Base-by-base conservation (phyloP, 2,888 invertebrate genomes). In the Parascotia fuliginaria region DNA sequence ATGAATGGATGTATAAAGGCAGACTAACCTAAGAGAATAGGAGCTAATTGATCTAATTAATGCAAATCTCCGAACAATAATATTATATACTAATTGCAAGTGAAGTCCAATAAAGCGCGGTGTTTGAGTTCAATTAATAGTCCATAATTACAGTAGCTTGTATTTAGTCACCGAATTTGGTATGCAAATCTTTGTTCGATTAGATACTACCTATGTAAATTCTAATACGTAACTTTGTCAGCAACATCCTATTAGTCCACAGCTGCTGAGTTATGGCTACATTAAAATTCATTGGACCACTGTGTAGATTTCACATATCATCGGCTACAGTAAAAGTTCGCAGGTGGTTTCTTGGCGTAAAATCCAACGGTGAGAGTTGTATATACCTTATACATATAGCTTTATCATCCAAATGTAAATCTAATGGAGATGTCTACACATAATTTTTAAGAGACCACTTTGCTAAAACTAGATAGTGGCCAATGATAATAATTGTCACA, bases 91-190 rank as follows among this genome's bases (percentile, higher is more conserved):
- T 36, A 36, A 36, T 36, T 36, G 3, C 16, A 19, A 11, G 9
- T 14, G 33, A 11, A 16, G n/a, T 19, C 6, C 36, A 36, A 9
- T 36, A 16, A 15, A 16, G 9, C 33, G 32, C 7, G 6, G 9
- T 36, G 19, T 36, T 36, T 36, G 36, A 12, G 6, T 36, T 6
- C 36, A 19, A 36, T 36, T 22, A 36, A 19, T 36, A 36, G 22
- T 36, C 22, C 12, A 36, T 36, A 22, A 36, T 36, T 36, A 36
- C 11, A 36, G 16, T 7, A 11, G 19, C 36, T 11, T 36, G 19
- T 36, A 12, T 36, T 33, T 36, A 36, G 36, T n/a, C 33, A 36
- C 2, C 16, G 7, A 36, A 36, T 36, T 22, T 36, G 34, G 11
- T 36, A 19, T 36, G 16, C 34, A 19, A 36, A 36, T 36, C 19